Evolutionary conservation across 2,888 invertebrate species (phyloP), one percentile per base, ranked within the genome.

Genomic region (Stegophylla sp.): DNA sequence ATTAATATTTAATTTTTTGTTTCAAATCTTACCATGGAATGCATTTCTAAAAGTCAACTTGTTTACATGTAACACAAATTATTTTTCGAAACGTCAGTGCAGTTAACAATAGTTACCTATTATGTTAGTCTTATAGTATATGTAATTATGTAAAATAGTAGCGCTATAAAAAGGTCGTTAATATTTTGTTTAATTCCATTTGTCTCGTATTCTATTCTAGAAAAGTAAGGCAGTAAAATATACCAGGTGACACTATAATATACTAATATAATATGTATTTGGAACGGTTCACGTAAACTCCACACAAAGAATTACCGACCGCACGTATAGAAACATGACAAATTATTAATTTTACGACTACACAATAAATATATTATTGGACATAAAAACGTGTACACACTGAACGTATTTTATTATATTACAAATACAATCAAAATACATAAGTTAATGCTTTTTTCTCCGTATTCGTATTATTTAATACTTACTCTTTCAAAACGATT

Each of bases 111-210:
- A n/a, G n/a, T n/a, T n/a, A 17, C 66, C 45, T 23, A n/a, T n/a
- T 15, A 66, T 45, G 23, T 43, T 7, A 61, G 23, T 43, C 43
- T 12, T 66, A 41, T 13, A 15, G 66, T 23, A 20, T 17, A 69
- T 28, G 28, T 51, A 69, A 48, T 48, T 69, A 69, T 48, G 28
- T 69, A 69, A 48, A 69, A 69, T 51, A 71, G 26, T 1, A 7
- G 20, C 20, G 20, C 53, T 2, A 53, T 53, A 53, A 59, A 59
- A 59, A 59, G 26, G 59, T 59, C 59, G 59, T 59, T 26, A 59
- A 59, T 59, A 9, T 20, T 53, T 20, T 9, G n/a, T 53, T 26
- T 26, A 26, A 59, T 26, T 59, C 13, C 20, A 26, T 23, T 59
- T 23, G 26, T 59, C 26, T 26, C 26, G 3, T 26, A 59, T 26